Percentiles rank a stretch among this genome's conserved stretches.
phyloP scores from a whole-genome alignment of 2,797 vertebrate species.

The Ceryle rudis region DNA sequence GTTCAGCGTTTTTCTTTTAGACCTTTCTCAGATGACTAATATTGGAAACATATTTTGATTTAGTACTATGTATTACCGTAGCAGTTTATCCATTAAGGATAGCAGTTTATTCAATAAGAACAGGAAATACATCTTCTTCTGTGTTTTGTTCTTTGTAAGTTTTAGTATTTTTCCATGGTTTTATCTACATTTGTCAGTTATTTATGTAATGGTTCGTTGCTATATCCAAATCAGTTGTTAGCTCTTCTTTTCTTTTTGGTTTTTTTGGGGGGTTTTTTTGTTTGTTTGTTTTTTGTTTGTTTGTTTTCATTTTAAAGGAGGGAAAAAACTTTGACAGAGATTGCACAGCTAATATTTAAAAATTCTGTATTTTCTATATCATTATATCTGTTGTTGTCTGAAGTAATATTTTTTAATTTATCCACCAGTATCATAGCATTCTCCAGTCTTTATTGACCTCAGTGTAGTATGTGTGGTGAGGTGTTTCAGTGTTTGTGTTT shows the following conservation, averaged over 20 bases:
- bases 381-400: not conserved
- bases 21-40: not conserved
- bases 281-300: too few species aligned
- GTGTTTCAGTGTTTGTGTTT: not conserved
- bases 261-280: too few species aligned
- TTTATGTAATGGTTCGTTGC: not conserved
- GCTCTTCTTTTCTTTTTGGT: not conserved
- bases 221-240: not conserved
- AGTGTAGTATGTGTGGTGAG: not conserved
- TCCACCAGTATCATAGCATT: not conserved
- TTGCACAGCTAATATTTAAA: not conserved
- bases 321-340: not conserved
- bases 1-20: not conserved
- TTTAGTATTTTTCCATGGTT: not conserved
- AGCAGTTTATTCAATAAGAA: not conserved
- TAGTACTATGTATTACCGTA: not conserved
- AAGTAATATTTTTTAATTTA: not conserved
- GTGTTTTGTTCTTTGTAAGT: rapidly evolving
- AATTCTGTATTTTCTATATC: not conserved
- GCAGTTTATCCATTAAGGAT: not conserved
- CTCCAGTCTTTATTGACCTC: not conserved
- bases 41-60: not conserved
- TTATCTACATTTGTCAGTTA: not conserved
- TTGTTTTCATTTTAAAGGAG: not conserved
- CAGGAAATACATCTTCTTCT: rapidly evolving